Conservation (phyloP, 2,888 invertebrate species). For the Fragum whitleyi region DNA sequence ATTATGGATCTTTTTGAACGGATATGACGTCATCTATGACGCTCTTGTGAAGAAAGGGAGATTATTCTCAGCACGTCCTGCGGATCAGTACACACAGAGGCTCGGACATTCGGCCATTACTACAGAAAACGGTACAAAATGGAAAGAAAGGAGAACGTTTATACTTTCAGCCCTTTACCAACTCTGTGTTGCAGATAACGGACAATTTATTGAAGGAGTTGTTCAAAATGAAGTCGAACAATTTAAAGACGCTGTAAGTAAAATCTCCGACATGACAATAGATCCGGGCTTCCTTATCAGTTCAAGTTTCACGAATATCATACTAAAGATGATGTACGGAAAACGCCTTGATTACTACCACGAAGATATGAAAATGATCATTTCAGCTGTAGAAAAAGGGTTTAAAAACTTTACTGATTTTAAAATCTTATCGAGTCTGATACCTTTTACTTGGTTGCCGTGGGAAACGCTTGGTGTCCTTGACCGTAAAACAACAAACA, state of each 20-base stretch:
- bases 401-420: neutral
- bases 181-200: conserved; percentile 38
- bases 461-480: neutral
- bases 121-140: conserved; percentile 26
- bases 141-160: conserved; percentile 57
- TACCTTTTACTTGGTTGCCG: conserved; percentile 22
- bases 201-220: conserved; percentile 29
- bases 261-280: neutral
- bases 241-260: neutral
- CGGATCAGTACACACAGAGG: neutral
- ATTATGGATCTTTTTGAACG: conserved; percentile 48
- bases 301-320: conserved; percentile 15
- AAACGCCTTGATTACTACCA: conserved; percentile 24
- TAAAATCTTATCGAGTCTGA: conserved; percentile 10
- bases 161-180: conserved; percentile 27
- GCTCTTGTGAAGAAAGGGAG: conserved; percentile 49
- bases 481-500: neutral
- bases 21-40: conserved; percentile 50
- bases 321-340: conserved; percentile 10
- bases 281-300: conserved; percentile 25
- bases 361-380: neutral
- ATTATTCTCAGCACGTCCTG: conserved; percentile 19
- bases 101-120: conserved; percentile 15
- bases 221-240: conserved; percentile 27
- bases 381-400: neutral